A percentile compares a stretch with the other conserved stretches of the same genome.
Conservation (phyloP, 2,113 vertebrate species). For the Recurvirostra avosetta region DNA sequence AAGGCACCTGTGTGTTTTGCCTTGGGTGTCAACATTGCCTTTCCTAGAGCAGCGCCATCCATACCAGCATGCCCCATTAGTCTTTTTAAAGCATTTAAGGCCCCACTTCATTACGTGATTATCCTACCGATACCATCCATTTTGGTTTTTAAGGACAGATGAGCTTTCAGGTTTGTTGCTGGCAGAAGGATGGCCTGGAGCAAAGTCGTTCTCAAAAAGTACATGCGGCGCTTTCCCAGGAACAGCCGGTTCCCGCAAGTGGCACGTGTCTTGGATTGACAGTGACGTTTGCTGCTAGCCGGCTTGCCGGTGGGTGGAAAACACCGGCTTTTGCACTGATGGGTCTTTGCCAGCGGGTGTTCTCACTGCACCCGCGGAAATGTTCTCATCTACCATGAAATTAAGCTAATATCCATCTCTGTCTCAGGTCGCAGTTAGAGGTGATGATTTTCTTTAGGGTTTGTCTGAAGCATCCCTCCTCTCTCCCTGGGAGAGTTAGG, state of each 20-base stretch:
- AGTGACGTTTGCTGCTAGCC: not conserved
- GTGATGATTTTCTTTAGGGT: not conserved
- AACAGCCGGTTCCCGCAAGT: not conserved
- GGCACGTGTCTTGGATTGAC: not conserved
- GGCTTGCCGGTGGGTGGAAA: not conserved
- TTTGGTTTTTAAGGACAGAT: not conserved
- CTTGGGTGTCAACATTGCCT: not conserved
- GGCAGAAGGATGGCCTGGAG: not conserved
- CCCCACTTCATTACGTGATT: fast-evolving
- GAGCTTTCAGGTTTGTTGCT: not conserved
- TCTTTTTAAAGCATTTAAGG: not conserved
- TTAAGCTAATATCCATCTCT: not conserved
- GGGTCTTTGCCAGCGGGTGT: not conserved
- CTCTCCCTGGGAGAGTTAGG: not conserved
- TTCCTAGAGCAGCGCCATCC: fast-evolving
- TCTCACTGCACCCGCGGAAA: not conserved
- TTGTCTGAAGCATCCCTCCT: not conserved
- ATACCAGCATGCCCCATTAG: not conserved
- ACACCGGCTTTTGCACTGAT: not conserved
- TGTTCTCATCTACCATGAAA: not conserved
- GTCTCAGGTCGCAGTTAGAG: not conserved
- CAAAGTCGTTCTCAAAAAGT: not conserved
- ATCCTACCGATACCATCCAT: not conserved
- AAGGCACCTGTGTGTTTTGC: not conserved
- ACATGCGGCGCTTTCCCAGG: fast-evolving